These are phyloP conservation scores for Caenorhabditis auriculariae DNA, from an alignment of 2,888 invertebrate genomes.

Conservation along the genomic window DNA sequence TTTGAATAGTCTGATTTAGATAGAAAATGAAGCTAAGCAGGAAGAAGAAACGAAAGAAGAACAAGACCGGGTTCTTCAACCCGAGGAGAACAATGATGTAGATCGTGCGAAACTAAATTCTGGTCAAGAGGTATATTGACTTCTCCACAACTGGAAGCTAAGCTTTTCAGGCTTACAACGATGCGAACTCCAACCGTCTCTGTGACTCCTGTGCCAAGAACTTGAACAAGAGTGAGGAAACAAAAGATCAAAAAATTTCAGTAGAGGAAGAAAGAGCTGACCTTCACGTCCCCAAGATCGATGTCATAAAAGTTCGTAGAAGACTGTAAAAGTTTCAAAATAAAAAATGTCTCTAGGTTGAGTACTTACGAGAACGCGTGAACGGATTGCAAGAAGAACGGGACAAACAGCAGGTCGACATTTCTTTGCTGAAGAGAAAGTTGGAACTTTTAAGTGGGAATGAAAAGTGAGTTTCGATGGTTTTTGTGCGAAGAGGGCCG, in stretches of 20 bases:
- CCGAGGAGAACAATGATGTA: neutral
- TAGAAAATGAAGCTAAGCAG: neutral
- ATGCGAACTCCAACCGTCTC: too few relatives aligned
- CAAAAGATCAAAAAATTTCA: neutral
- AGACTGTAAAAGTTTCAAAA: neutral
- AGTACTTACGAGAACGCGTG: constrained; percentile 4
- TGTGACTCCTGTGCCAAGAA: too few relatives aligned
- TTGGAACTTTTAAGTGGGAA: constrained; percentile 9
- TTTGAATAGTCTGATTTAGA: neutral
- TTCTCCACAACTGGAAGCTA: too few relatives aligned
- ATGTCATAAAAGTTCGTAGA: neutral
- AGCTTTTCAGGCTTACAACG: too few relatives aligned
- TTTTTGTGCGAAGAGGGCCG: neutral
- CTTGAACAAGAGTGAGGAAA: neutral
- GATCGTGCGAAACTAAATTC: too few relatives aligned
- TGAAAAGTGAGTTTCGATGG: neutral
- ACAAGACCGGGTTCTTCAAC: constrained; percentile 1
- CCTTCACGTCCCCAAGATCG: neutral
- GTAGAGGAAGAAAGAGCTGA: neutral
- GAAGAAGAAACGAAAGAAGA: neutral
- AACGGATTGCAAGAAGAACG: constrained; percentile 24
- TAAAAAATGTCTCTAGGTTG: constrained; percentile 1
- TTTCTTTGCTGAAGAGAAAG: constrained; percentile 24
- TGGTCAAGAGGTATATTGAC: too few relatives aligned
- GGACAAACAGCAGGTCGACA: constrained; percentile 31